phyloP scores from a whole-genome alignment of 2,113 vertebrate genomes.

The Hassar affinis region DNA sequence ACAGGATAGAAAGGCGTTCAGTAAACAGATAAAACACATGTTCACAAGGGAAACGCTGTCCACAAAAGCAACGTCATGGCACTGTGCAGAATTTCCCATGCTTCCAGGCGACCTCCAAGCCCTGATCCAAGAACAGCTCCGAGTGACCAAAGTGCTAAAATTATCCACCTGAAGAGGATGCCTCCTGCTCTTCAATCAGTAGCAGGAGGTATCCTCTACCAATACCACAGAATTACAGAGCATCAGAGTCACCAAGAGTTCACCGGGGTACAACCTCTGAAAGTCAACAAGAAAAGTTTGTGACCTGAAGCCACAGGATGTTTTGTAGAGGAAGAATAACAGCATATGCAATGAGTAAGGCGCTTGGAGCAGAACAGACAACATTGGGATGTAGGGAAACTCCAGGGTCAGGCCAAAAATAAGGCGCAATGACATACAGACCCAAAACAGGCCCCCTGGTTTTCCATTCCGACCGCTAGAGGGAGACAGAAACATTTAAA shows the following conservation, averaged over 20 bases:
- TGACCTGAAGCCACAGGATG: conserved; percentile 78
- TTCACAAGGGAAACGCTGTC: conserved; percentile 27
- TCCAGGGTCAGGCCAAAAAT: conserved; percentile 77
- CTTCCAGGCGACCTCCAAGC: conserved; percentile 5
- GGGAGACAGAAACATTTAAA: conserved; percentile 60
- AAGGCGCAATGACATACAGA: conserved; percentile 71
- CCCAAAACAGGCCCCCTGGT: conserved; percentile 27
- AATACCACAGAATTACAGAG: conserved; percentile 54
- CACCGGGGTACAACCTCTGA: conserved; percentile 68
- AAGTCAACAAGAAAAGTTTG: conserved; percentile 73
- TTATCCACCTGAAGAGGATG: conserved; percentile 18
- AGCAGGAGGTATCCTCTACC: conserved; percentile 39
- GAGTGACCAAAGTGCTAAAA: conserved; percentile 20
- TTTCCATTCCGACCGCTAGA: conserved; percentile 63
- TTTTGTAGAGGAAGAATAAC: conserved; percentile 75
- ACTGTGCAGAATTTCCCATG: conserved; percentile 39
- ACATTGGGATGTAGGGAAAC: conserved; percentile 75
- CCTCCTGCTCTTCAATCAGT: conserved; percentile 33
- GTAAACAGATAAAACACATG: conserved; percentile 25
- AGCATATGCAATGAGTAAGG: conserved; percentile 76
- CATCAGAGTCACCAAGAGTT: conserved; percentile 68
- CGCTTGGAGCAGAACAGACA: conserved; percentile 70
- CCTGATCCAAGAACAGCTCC: conserved; percentile 23
- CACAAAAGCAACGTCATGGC: conserved; percentile 36
- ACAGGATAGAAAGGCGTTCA: conserved; percentile 25